Evolutionary conservation across 2,797 vertebrate species (phyloP).

Genomic region (Acestrorhynchus altus): DNA sequence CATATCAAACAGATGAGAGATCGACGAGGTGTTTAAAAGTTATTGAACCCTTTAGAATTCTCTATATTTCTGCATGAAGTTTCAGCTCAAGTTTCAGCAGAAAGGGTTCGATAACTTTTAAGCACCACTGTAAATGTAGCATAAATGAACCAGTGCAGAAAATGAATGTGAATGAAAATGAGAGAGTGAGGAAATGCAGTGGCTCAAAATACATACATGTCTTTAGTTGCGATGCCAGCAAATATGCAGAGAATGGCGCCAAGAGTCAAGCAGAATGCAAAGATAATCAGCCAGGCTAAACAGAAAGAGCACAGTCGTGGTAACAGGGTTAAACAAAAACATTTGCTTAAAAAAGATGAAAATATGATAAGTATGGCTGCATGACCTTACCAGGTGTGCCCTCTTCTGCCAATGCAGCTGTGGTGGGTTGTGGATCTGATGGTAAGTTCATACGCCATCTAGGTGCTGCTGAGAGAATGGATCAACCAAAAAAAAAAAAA

Average conservation of each 20-base stretch:
- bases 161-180: no score
- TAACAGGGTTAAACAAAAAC: constrained; percentile 22
- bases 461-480: constrained; percentile 5
- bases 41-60: no score
- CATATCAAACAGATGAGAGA: no score
- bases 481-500: no score
- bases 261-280: constrained; percentile 70
- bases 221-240: constrained; percentile 73
- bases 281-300: constrained; percentile 78
- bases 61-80: no score
- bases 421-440: accelerated
- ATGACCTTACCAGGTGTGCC: constrained; percentile 67
- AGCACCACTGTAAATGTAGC: no score
- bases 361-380: neutral
- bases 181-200: no score
- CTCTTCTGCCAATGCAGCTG: neutral
- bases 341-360: neutral
- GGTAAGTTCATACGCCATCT: accelerated
- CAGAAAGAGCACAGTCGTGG: neutral
- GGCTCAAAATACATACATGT: constrained; percentile 69
- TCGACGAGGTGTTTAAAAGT: no score
- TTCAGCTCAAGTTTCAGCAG: no score
- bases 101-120: no score
- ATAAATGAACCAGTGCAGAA: no score
- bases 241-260: constrained; percentile 69